Base-by-base conservation (phyloP, 64 coral and sea anemone genomes). In the Hydrozoanthus tunicans region DNA sequence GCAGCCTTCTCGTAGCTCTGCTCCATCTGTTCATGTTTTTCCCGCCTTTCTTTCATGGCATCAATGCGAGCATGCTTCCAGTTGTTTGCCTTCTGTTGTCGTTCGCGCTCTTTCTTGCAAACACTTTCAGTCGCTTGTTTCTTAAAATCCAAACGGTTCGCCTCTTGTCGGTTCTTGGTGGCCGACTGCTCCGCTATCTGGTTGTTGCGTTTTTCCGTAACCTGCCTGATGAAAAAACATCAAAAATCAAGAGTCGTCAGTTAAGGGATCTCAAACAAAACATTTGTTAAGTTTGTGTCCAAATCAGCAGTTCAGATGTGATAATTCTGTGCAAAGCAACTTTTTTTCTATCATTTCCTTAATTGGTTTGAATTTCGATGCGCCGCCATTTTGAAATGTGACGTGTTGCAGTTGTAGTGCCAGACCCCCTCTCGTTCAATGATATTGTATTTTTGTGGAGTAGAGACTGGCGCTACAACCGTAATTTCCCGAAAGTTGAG, bases 1-100 rank as follows among this genome's bases (percentile, higher is more conserved):
- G 95, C 89, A 0, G 95, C 95, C 9, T 81, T 77, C 72, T 96
- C 95, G 26, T 89, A 96, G 78, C 95, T 88, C 59, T 96, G 83
- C 64, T 94, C 95, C 89, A 96, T 94, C 59, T 94, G 88, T 7
- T 96, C 82, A 17, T 96, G 92, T 66, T 96, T 71, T 4, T 56
- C 57, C 55, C 61, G 74, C 14, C 95, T 84, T 54, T 82, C 81
- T 77, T 93, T 96, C 83, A 91, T 96, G 62, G 95, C 92, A 53
- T 94, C 77, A 15, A 94, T 89, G 0, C 95, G 92, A 17, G 86
- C 83, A 26, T 91, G 77, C 89, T 96, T 93, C 95, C 95, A 93
- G 10, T 70, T 82, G 25, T 92, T 92, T 7, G 95, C 95, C 43
- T 96, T 89, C 60, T 90, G 68, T 62, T 96, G 89, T 20, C 92